phyloP scores from a whole-genome alignment of 2,113 vertebrate species.

The Cavia aperea region DNA sequence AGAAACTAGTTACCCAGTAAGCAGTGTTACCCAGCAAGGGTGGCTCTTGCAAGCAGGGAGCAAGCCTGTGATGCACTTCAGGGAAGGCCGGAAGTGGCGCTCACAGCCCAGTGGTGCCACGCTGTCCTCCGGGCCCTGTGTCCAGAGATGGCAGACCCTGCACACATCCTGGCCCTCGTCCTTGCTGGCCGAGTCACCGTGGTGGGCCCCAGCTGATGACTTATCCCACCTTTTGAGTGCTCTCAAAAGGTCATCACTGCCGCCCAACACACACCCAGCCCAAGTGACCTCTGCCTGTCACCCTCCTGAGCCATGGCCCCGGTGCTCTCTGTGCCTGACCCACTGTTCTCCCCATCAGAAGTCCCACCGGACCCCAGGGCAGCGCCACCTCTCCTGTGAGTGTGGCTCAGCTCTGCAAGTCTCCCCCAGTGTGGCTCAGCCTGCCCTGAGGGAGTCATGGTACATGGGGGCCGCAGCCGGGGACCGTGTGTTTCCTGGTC shows the following conservation, averaged over 20 bases:
- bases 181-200: too few relatives aligned
- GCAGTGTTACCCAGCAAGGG: not conserved
- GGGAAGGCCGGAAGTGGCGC: not conserved
- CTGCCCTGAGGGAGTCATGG: not conserved
- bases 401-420: not conserved
- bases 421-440: not conserved
- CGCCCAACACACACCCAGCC: too few relatives aligned
- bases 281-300: not conserved
- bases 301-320: not conserved
- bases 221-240: too few relatives aligned
- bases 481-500: not conserved
- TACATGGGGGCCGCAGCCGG: too few relatives aligned
- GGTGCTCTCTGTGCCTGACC: not conserved
- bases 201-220: not conserved
- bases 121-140: not conserved
- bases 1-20: not conserved
- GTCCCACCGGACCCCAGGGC: not conserved
- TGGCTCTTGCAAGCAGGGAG: not conserved
- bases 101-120: not conserved
- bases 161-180: too few relatives aligned
- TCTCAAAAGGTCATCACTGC: too few relatives aligned
- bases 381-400: not conserved
- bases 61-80: not conserved
- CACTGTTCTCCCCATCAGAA: not conserved
- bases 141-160: not conserved